These are phyloP conservation scores for Pterocles gutturalis DNA, from an alignment of 2,113 vertebrate species.

Conservation along the genomic window DNA sequence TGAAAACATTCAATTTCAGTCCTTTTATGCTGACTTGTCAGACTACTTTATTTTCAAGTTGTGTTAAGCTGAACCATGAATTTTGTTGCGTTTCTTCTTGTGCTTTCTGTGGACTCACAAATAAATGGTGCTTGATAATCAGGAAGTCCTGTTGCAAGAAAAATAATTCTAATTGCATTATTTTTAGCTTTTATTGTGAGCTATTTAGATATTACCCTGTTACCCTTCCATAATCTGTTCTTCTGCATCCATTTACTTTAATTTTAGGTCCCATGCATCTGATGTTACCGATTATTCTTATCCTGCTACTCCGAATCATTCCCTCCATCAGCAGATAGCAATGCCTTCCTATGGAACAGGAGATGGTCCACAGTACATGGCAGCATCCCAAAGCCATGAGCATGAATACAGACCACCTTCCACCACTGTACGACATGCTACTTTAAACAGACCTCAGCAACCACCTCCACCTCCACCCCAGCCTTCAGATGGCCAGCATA, in stretches of 20 bases:
- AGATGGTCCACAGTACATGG: slow-evolving; percentile 71
- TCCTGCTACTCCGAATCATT: slow-evolving; percentile 92
- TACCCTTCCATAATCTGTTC: not conserved
- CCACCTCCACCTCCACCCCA: slow-evolving; percentile 91
- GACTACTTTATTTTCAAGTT: not conserved
- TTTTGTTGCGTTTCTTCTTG: slow-evolving; percentile 32
- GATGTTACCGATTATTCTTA: slow-evolving; percentile 90
- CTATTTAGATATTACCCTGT: not conserved
- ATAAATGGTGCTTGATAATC: not conserved
- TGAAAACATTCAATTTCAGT: not conserved
- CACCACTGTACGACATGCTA: slow-evolving; percentile 84
- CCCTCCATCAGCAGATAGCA: slow-evolving; percentile 85
- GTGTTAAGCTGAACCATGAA: not conserved
- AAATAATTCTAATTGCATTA: not conserved
- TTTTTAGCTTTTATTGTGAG: not conserved
- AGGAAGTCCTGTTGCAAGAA: not conserved
- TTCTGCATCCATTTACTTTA: slow-evolving; percentile 27
- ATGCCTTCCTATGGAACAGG: slow-evolving; percentile 75
- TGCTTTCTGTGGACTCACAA: not conserved
- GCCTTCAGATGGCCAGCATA: slow-evolving; percentile 81
- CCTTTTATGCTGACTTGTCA: not conserved
- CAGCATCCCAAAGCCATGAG: slow-evolving; percentile 78
- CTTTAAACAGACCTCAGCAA: slow-evolving; percentile 90
- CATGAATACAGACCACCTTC: slow-evolving; percentile 87
- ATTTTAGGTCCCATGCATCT: slow-evolving; percentile 85